Conservation (phyloP, 2,888 invertebrate species). For the Muschampia plurimacula region DNA sequence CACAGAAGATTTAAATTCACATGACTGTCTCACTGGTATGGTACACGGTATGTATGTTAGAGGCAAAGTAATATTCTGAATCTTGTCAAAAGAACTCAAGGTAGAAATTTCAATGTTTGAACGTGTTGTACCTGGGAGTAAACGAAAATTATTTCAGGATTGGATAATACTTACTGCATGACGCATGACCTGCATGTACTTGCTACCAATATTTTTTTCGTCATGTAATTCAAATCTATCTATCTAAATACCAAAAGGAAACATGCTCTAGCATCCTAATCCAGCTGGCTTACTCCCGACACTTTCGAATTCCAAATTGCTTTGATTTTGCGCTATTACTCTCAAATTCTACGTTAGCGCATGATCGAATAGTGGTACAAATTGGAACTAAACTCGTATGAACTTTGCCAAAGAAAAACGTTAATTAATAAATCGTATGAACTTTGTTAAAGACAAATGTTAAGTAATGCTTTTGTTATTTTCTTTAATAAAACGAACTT, state of each 20-base stretch:
- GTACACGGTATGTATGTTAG: conserved; percentile 15
- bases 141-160: not conserved
- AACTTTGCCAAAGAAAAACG: too few relatives aligned
- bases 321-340: too few relatives aligned
- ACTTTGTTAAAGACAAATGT: too few relatives aligned
- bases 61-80: conserved; percentile 24
- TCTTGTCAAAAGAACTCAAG: conserved; percentile 40
- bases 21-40: not conserved
- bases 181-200: too few relatives aligned
- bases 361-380: too few relatives aligned
- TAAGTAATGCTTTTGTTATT: too few relatives aligned
- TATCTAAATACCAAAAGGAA: not conserved
- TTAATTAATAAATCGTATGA: too few relatives aligned
- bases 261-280: not conserved
- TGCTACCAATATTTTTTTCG: not conserved
- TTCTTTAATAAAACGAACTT: too few relatives aligned
- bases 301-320: too few relatives aligned
- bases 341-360: too few relatives aligned
- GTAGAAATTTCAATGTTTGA: conserved; percentile 44
- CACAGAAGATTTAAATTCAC: conserved; percentile 14
- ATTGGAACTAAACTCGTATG: too few relatives aligned
- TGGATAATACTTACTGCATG: not conserved
- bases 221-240: not conserved
- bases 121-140: conserved; percentile 54
- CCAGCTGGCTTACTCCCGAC: not conserved